Conservation (phyloP, 1,140 invertebrate species). For the Drosophila ercepeae region DNA sequence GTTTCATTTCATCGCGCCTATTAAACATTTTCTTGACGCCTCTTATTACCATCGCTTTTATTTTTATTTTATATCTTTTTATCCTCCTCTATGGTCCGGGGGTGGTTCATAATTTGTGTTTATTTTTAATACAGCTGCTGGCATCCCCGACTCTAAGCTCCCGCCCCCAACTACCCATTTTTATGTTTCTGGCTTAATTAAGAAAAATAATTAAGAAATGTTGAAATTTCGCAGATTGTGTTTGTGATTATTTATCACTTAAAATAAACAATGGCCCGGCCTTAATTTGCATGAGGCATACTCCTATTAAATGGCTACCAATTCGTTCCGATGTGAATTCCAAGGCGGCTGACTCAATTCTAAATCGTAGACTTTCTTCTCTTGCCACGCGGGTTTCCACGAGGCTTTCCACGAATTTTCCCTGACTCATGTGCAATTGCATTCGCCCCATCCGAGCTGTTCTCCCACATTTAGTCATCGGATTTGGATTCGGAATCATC, state of each 20-base stretch:
- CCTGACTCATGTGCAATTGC: slow-evolving; percentile 49
- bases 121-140: slow-evolving; percentile 50
- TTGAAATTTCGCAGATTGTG: slow-evolving; percentile 58
- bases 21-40: slow-evolving; percentile 61
- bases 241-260: slow-evolving; percentile 28
- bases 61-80: slow-evolving; percentile 1
- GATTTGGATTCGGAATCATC: slow-evolving; percentile 10
- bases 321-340: slow-evolving; percentile 21
- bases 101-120: slow-evolving; percentile 52
- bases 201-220: slow-evolving; percentile 57
- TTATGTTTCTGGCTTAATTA: slow-evolving; percentile 56
- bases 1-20: slow-evolving; percentile 62
- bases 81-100: slow-evolving; percentile 7
- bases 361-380: slow-evolving; percentile 3
- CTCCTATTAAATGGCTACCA: slow-evolving; percentile 25
- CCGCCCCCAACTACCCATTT: slow-evolving; percentile 8
- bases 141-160: slow-evolving; percentile 8
- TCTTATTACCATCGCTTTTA: slow-evolving; percentile 36
- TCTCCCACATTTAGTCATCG: slow-evolving; percentile 57
- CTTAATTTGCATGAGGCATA: slow-evolving; percentile 43
- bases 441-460: slow-evolving; percentile 13
- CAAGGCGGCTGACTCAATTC: slow-evolving; percentile 37
- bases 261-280: slow-evolving; percentile 30
- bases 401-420: slow-evolving; percentile 39
- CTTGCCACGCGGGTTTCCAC: too few relatives aligned